Evolutionary conservation across 2,797 vertebrate genomes (phyloP).

Genomic region (Ataeniobius toweri): DNA sequence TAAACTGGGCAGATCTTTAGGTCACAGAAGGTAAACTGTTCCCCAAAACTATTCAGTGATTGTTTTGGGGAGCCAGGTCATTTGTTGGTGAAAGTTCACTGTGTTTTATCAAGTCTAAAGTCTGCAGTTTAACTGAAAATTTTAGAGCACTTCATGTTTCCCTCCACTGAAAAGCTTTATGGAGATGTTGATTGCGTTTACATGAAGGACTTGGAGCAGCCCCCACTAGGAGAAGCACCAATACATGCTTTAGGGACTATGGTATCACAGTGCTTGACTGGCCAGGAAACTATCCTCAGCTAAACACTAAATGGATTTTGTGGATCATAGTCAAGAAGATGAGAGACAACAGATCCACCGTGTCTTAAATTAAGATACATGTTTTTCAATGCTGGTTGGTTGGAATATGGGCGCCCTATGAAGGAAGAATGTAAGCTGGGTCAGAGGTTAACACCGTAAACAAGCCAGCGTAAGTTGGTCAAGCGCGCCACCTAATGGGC

Average conservation of each 20-base stretch:
- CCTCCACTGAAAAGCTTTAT: not conserved
- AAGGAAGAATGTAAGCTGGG: not conserved
- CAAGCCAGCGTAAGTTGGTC: not conserved
- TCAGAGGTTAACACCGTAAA: not conserved
- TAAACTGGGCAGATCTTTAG: not conserved
- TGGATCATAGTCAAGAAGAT: too few relatives aligned
- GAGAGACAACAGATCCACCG: too few relatives aligned
- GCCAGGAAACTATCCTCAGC: not conserved
- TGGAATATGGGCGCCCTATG: not conserved
- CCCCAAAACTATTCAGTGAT: too few relatives aligned
- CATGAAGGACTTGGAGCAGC: not conserved
- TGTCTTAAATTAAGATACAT: not conserved
- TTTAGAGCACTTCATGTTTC: not conserved
- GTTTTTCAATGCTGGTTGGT: not conserved
- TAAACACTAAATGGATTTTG: not conserved
- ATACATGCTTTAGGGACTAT: too few relatives aligned
- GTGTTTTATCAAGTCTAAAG: too few relatives aligned
- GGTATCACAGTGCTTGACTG: not conserved
- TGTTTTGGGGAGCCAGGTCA: too few relatives aligned
- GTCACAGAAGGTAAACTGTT: too few relatives aligned
- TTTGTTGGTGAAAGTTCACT: too few relatives aligned
- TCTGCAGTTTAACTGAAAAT: too few relatives aligned
- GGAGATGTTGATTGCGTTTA: not conserved
- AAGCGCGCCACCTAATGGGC: conserved; percentile 36
- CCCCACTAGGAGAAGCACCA: not conserved